Conservation (phyloP, 2,113 vertebrate species). For the Spermophilus dauricus region DNA sequence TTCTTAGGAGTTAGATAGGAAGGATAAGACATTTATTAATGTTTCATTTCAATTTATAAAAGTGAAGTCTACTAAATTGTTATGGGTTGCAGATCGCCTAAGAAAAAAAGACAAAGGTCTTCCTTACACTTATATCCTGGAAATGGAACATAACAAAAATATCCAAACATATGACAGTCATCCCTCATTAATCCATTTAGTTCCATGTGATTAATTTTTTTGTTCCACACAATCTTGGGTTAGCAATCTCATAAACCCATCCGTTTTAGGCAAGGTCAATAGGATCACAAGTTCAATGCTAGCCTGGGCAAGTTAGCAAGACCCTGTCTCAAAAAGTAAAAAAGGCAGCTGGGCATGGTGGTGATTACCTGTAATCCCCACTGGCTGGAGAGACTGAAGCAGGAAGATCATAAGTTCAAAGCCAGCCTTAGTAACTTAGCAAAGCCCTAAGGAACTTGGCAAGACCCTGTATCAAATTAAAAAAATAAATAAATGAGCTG, state of each 20-base stretch:
- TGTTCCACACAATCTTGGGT: not conserved
- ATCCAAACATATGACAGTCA: not conserved
- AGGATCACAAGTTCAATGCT: not conserved
- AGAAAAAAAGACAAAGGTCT: slow-evolving; percentile 35
- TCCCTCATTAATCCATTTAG: not conserved
- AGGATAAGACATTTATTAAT: not conserved
- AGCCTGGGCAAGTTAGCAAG: not conserved
- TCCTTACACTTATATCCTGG: not conserved
- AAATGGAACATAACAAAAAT: not conserved
- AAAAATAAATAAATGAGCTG: not conserved
- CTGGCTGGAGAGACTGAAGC: too few relatives aligned
- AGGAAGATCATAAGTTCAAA: too few relatives aligned
- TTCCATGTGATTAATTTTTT: not conserved
- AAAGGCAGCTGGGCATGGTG: too few relatives aligned
- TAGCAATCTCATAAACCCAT: not conserved
- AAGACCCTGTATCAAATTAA: not conserved
- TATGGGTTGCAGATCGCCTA: not conserved
- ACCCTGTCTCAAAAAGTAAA: not conserved
- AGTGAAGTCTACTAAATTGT: not conserved
- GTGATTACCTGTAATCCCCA: too few relatives aligned
- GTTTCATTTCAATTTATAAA: slow-evolving; percentile 36
- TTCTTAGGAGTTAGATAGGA: not conserved
- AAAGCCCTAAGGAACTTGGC: too few relatives aligned
- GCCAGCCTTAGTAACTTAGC: too few relatives aligned
- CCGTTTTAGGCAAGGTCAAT: not conserved